Evolutionary conservation across 1,140 invertebrate species (phyloP).

Genomic region (Drosophila persimilis): DNA sequence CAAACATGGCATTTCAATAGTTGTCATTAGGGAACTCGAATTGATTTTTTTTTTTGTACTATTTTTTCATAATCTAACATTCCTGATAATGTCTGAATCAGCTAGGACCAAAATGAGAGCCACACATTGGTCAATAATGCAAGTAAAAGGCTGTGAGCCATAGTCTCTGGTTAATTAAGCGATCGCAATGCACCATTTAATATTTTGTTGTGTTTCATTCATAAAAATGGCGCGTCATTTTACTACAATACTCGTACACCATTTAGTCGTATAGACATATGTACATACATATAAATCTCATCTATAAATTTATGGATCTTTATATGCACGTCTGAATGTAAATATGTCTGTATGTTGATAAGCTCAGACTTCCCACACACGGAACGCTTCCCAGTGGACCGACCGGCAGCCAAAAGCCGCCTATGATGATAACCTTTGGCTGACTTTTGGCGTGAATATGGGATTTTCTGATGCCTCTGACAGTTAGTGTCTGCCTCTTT

Average conservation of each 20-base stretch:
- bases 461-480: slow-evolving; percentile 54
- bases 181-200: not conserved
- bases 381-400: slow-evolving; percentile 55
- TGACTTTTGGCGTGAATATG: slow-evolving; percentile 63
- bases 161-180: not conserved
- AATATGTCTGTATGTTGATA: slow-evolving; percentile 39
- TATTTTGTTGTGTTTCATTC: slow-evolving; percentile 57
- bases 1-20: too few species aligned
- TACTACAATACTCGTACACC: slow-evolving; percentile 59
- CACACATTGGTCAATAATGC: too few species aligned
- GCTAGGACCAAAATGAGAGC: too few species aligned
- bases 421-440: slow-evolving; percentile 63
- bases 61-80: too few species aligned
- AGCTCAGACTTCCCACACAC: slow-evolving; percentile 70
- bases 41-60: too few species aligned
- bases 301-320: not conserved
- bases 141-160: too few species aligned
- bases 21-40: too few species aligned
- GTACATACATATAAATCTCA: slow-evolving; percentile 10
- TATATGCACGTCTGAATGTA: slow-evolving; percentile 10
- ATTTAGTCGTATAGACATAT: slow-evolving; percentile 49
- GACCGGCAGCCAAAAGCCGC: slow-evolving; percentile 44
- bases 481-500: slow-evolving; percentile 62
- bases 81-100: too few species aligned
- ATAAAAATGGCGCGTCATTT: slow-evolving; percentile 68